These are phyloP conservation scores for Seriola quinqueradiata DNA, from an alignment of 2,113 vertebrate species.

Conservation along the genomic window DNA sequence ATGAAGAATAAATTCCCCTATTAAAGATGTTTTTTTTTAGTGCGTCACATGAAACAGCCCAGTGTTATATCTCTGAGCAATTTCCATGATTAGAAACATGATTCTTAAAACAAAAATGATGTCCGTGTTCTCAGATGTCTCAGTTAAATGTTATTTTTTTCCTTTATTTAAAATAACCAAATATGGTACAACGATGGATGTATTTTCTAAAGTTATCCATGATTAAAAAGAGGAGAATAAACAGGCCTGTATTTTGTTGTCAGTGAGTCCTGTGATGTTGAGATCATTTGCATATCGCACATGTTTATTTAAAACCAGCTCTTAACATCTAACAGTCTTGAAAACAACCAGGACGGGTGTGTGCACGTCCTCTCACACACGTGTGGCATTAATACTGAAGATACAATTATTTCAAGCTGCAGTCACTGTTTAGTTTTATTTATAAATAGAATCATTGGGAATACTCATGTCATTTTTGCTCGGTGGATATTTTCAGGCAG, in stretches of 20 bases:
- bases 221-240: background rate
- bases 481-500: background rate
- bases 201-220: background rate
- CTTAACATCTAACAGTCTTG: conserved; percentile 1
- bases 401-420: background rate
- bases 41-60: background rate
- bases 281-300: conserved; percentile 5
- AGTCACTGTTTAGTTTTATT: background rate
- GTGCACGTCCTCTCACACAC: background rate
- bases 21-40: conserved; percentile 11
- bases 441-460: background rate
- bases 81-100: conserved; percentile 11
- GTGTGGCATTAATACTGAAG: conserved; percentile 29
- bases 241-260: background rate
- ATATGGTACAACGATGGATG: background rate
- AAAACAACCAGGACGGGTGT: background rate
- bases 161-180: background rate
- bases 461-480: background rate
- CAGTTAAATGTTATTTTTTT: background rate
- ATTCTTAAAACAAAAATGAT: conserved; percentile 17
- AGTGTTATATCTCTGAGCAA: conserved; percentile 5
- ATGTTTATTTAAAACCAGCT: conserved; percentile 13
- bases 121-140: background rate
- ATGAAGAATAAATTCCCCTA: conserved; percentile 9
- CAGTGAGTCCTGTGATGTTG: background rate